Conservation (phyloP, 2,797 vertebrate genomes). For the Urosaurus nigricauda region DNA sequence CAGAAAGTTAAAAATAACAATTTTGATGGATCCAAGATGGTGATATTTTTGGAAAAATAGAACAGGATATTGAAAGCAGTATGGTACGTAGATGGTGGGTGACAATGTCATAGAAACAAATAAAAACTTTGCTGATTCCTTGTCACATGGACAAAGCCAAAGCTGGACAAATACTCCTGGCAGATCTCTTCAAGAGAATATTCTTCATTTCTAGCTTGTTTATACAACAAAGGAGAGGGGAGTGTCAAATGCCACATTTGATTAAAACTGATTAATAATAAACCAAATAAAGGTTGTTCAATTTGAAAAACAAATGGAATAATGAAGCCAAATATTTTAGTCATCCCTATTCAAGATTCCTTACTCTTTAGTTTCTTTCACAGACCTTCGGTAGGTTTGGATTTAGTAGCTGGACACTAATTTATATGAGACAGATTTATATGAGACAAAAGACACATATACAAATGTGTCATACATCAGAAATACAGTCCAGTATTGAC, state of each 20-base stretch:
- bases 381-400: not conserved
- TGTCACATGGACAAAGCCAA: not conserved
- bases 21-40: not conserved
- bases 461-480: too few species aligned
- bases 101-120: not conserved
- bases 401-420: not conserved
- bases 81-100: too few species aligned
- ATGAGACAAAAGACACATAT: too few species aligned
- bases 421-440: too few species aligned
- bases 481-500: too few species aligned
- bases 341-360: not conserved
- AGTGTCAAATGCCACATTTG: not conserved
- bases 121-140: not conserved
- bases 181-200: not conserved
- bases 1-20: not conserved
- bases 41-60: not conserved
- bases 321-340: not conserved
- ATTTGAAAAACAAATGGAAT: not conserved
- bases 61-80: not conserved
- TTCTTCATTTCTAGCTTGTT: not conserved
- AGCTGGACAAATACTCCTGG: not conserved
- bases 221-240: not conserved
- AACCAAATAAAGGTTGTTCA: not conserved
- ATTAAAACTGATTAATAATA: not conserved
- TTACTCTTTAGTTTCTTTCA: not conserved